Conservation (phyloP, 2,797 vertebrate genomes). For the Labeo calbasu region DNA sequence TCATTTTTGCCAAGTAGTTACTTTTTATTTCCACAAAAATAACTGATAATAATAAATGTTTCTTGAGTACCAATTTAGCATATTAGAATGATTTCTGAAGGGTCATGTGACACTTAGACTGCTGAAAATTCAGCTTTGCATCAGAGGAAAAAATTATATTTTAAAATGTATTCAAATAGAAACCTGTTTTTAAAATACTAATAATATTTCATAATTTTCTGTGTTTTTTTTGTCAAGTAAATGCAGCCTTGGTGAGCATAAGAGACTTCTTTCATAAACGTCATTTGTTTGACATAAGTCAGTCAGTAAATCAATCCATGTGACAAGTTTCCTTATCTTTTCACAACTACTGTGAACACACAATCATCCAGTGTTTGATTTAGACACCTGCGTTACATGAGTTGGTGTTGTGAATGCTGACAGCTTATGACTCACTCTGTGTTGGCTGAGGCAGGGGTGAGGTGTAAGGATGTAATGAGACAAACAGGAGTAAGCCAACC, state of each 20-base stretch:
- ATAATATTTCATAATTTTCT: neutral
- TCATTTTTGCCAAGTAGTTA: neutral
- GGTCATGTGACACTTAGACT: neutral
- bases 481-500: conserved; percentile 76
- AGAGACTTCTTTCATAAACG: neutral
- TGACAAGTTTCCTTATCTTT: neutral
- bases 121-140: neutral
- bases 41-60: neutral
- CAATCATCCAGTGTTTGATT: neutral
- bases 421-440: conserved; percentile 71
- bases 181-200: neutral
- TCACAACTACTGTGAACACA: neutral
- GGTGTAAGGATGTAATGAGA: conserved; percentile 74
- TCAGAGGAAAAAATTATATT: neutral
- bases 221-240: neutral
- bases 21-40: neutral
- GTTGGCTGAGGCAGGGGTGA: conserved; percentile 72
- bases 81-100: neutral
- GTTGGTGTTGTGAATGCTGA: conserved; percentile 6
- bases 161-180: neutral
- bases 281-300: neutral
- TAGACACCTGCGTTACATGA: neutral
- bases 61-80: neutral
- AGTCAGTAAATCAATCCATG: neutral
- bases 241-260: neutral